Evolutionary conservation across 2,113 vertebrate species (phyloP), one percentile per base, ranked within the genome.

Genomic region (Ifrita kowaldi): DNA sequence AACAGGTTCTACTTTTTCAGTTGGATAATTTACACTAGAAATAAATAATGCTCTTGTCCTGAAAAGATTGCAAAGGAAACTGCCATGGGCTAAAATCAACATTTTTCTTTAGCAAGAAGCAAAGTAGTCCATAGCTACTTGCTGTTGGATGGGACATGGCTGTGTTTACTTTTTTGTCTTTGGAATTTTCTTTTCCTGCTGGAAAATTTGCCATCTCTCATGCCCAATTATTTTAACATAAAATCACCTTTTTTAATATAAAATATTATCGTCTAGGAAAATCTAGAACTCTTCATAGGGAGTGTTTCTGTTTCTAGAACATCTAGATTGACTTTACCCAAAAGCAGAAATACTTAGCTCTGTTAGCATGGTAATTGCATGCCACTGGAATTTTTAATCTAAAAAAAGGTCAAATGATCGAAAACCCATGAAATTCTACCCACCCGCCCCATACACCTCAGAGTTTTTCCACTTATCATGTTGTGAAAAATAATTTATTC

Each of bases 371-470:
- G 11, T 26, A 52, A 52, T 13, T 67, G 11, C 13, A 26, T 50
- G 60, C 33, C 21, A 16, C 3, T 32, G 8, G 35, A 74, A 55
- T 35, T 69, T 52, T 55, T n/a, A 47, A 44, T 62, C 11, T 44
- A 39, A 75, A 67, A 85, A 28, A 52, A 84, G 6, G 6, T 27
- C 21, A 74, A 81, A 50, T n/a, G 1, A 42, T 13, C n/a, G 14
- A 56, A 59, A 79, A 44, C 30, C 1, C 7, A 16, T 83, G 19
- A 63, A 57, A 44, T 71, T 64, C 35, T 71, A 19, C 16, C 30
- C 24, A 39, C 4, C 1, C 0, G 0, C 0, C 5, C 28, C 13
- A 32, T 21, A 24, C 0, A 53, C 13, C 16, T 41, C 16, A 52
- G 32, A 69, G 12, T 42, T 74, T 77, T 89, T 7, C 8, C 26